Base-by-base conservation (phyloP, 2,888 invertebrate genomes). In the Acrobasis repandana region DNA sequence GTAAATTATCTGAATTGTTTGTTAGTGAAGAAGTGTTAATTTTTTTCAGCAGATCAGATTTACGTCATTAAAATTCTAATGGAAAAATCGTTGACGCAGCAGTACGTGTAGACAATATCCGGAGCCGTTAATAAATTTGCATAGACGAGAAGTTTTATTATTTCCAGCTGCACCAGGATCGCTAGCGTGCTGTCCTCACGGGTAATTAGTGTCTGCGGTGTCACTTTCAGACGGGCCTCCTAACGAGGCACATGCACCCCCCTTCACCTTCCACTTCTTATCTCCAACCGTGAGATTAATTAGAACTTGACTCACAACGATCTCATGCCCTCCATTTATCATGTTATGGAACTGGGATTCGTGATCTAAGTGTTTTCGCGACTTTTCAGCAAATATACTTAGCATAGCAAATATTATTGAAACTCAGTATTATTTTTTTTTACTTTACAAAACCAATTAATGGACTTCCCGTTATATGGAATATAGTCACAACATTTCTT, bases 201-300 rank as follows among this genome's bases (percentile, higher is more conserved):
- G 80, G 80, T 86, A 89, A 91, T 90, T 90, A 90, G 86, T 85
- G 72, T 68, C 66, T 72, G 64, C 69, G 87, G 90, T 90, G 90
- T 90, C 90, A 90, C 77, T 88, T 90, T 86, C 90, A 90, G 90
- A 88, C 80, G 79, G 68, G 66, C 68, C 70, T 78, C 70, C 84
- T 89, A 90, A 89, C 88, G 85, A 90, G 85, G 77, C 78, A 79
- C 79, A 80, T 79, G 80, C 78, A 72, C 73, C 67, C 65, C 65
- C 61, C 61, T 64, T 61, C 60, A 63, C 65, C 58, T 59, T 61
- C 65, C 66, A 66, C 70, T 71, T 71, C 69, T 72, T 72, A 70
- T 67, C 70, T 72, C 67, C 72, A 70, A 71, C 69, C 69, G 59
- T 63, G 66, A 69, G 73, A 79, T 85, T 86, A 86, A 86, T 85